A percentile compares a stretch with the other conserved stretches of the same genome.
These are phyloP conservation scores for Seriola rivoliana DNA, from an alignment of 2,113 vertebrate genomes.

Conservation along the genomic window DNA sequence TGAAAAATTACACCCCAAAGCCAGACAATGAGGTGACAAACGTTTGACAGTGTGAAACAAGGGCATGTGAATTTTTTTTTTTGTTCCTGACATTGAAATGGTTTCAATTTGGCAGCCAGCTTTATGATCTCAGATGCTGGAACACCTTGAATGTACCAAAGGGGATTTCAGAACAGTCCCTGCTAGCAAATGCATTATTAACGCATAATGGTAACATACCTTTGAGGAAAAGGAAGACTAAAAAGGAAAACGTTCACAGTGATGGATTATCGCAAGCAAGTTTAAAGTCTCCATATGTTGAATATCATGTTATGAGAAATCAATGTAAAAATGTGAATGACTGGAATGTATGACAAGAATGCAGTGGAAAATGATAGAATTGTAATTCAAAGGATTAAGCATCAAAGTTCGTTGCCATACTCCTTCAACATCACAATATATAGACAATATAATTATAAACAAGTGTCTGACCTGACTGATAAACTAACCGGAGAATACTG, in stretches of 20 bases:
- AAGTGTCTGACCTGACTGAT: neutral
- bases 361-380: neutral
- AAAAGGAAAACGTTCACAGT: neutral
- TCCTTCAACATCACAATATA: neutral
- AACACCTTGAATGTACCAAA: neutral
- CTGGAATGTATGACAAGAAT: too few relatives aligned
- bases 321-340: neutral
- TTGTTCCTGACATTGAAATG: neutral
- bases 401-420: neutral
- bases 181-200: neutral
- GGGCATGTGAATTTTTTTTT: neutral
- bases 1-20: neutral
- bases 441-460: too few relatives aligned
- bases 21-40: slow-evolving; percentile 7
- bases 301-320: neutral
- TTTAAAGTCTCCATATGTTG: neutral
- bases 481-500: too few relatives aligned
- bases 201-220: neutral
- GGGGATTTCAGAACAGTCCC: neutral
- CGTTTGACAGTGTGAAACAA: neutral
- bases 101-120: slow-evolving; percentile 1
- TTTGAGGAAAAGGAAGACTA: neutral
- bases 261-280: neutral
- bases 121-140: slow-evolving; percentile 9
- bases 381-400: neutral